A percentile compares a stretch with the other conserved stretches of the same genome.
phyloP scores from a whole-genome alignment of 2,797 vertebrate species.

The Tiaroga cobitis region DNA sequence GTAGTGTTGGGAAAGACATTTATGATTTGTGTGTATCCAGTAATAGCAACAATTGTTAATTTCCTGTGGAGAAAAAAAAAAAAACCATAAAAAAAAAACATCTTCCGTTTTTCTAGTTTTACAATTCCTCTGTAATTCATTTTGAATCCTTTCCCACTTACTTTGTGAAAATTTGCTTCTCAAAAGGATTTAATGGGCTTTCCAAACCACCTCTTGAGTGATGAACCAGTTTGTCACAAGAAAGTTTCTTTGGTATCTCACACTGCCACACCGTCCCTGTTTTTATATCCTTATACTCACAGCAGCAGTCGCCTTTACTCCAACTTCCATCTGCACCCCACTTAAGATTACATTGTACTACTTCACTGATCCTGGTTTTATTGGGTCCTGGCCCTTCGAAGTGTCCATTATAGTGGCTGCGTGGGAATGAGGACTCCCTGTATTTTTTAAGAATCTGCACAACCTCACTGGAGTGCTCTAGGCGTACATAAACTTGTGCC shows the following conservation, averaged over 20 bases:
- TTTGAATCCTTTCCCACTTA: constrained; percentile 2
- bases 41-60: constrained; percentile 23
- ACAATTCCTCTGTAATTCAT: background rate
- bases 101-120: background rate
- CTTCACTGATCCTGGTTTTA: constrained; percentile 66
- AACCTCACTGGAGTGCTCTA: constrained; percentile 82
- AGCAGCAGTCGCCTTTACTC: constrained; percentile 71
- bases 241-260: constrained; percentile 79
- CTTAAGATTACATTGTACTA: constrained; percentile 76
- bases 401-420: constrained; percentile 81
- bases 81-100: background rate
- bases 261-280: constrained; percentile 85
- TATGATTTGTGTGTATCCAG: constrained; percentile 36
- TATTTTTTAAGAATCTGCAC: constrained; percentile 77
- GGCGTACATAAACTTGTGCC: constrained; percentile 75
- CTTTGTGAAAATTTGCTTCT: constrained; percentile 52
- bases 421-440: constrained; percentile 77
- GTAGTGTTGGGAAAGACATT: background rate
- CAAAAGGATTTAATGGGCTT: constrained; percentile 71
- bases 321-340: constrained; percentile 64
- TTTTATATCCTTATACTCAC: constrained; percentile 74
- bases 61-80: constrained; percentile 14
- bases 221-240: constrained; percentile 79
- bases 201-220: constrained; percentile 79
- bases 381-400: constrained; percentile 73